Conservation (phyloP, 2,113 vertebrate genomes). For the Maccullochella peelii region DNA sequence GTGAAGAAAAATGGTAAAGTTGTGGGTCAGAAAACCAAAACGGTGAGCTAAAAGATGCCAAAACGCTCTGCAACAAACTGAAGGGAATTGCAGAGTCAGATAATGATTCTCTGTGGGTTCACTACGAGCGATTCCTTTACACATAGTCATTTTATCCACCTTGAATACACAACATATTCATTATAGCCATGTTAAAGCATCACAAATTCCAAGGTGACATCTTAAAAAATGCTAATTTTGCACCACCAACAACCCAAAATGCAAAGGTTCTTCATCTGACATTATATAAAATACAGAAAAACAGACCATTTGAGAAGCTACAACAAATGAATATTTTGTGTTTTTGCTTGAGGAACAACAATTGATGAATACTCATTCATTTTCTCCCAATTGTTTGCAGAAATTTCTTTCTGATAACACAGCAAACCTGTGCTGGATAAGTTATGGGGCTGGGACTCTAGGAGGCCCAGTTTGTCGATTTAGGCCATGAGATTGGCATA, state of each 20-base stretch:
- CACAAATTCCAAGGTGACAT: background rate
- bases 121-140: background rate
- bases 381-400: background rate
- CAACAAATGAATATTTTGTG: background rate
- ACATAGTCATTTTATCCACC: background rate
- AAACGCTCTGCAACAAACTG: background rate
- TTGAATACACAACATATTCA: background rate
- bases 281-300: background rate
- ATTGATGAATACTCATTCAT: background rate
- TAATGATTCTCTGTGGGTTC: background rate
- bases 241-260: background rate
- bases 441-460: background rate
- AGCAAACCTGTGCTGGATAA: background rate
- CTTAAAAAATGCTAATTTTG: background rate
- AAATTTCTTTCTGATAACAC: background rate
- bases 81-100: background rate
- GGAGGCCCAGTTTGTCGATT: background rate
- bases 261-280: background rate
- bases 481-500: background rate
- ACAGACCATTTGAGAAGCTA: background rate
- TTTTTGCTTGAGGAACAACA: background rate
- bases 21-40: background rate
- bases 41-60: background rate
- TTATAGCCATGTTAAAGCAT: no score
- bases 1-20: background rate